Percentiles rank a stretch among this genome's conserved stretches.
Conservation (phyloP, 1,140 invertebrate genomes). For the Berghia stephanieae region DNA sequence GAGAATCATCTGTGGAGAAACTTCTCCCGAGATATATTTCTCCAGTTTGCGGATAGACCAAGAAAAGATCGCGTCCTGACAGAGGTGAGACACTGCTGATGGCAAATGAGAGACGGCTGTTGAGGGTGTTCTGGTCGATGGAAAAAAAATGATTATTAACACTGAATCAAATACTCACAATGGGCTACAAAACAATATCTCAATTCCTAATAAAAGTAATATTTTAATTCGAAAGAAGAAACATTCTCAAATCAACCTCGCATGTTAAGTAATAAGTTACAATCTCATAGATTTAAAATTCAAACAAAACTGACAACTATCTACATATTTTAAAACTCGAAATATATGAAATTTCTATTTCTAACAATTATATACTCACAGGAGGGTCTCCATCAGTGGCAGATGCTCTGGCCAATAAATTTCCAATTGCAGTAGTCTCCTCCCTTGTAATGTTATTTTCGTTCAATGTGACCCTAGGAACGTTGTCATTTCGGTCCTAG, state of each 20-base stretch:
- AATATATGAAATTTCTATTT: neutral
- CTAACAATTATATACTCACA: conserved; percentile 27
- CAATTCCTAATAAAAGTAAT: too few relatives aligned
- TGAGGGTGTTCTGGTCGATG: conserved; percentile 41
- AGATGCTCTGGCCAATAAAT: conserved; percentile 30
- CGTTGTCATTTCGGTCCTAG: conserved; percentile 44
- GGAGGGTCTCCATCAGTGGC: conserved; percentile 41
- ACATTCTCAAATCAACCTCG: too few relatives aligned
- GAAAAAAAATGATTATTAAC: too few relatives aligned
- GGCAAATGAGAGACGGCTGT: conserved; percentile 38
- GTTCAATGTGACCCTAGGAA: conserved; percentile 31
- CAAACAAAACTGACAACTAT: too few relatives aligned
- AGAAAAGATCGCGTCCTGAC: conserved; percentile 38
- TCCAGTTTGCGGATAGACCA: conserved; percentile 40
- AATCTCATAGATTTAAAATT: too few relatives aligned
- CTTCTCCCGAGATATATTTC: conserved; percentile 28
- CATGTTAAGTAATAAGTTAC: too few relatives aligned
- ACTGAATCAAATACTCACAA: too few relatives aligned
- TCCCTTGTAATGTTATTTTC: conserved; percentile 10
- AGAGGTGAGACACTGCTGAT: conserved; percentile 35
- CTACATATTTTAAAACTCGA: too few relatives aligned
- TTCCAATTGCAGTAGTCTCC: conserved; percentile 38
- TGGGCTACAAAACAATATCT: too few relatives aligned
- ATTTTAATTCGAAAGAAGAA: too few relatives aligned
- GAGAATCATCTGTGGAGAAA: conserved; percentile 36